These are phyloP conservation scores for Gila orcuttii DNA, from an alignment of 2,113 vertebrate species.

Conservation along the genomic window DNA sequence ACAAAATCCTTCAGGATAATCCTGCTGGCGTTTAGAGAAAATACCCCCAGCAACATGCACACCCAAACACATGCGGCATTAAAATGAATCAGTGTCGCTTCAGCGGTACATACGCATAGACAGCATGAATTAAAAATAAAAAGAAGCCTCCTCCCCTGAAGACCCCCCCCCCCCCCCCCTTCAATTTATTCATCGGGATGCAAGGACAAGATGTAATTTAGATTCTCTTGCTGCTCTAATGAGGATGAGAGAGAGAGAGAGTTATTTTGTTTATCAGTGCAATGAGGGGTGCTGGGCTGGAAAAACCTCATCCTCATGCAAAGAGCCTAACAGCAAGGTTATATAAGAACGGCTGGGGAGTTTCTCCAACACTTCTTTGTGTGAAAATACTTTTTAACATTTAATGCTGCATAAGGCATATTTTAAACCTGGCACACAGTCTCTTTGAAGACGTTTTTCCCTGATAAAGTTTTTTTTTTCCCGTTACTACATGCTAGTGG, in stretches of 20 bases:
- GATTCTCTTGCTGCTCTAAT: conserved; percentile 53
- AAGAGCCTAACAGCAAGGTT: conserved; percentile 47
- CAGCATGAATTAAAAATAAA: conserved; percentile 45
- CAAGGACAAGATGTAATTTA: conserved; percentile 54
- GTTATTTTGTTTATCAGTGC: conserved; percentile 43
- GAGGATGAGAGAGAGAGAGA: conserved; percentile 18
- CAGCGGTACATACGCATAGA: conserved; percentile 21
- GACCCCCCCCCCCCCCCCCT: conserved; percentile 10
- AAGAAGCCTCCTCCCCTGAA: conserved; percentile 13
- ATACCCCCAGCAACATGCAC: not conserved
- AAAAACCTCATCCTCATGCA: conserved; percentile 39
- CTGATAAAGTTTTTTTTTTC: not conserved
- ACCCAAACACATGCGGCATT: not conserved
- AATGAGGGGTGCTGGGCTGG: conserved; percentile 35
- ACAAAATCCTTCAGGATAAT: conserved; percentile 15
- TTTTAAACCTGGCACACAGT: conserved; percentile 22
- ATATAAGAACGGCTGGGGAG: conserved; percentile 37
- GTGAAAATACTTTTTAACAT: conserved; percentile 46
- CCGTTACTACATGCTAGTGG: not conserved
- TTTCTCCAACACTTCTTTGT: conserved; percentile 41
- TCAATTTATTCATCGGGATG: conserved; percentile 52
- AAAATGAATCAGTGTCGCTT: not conserved
- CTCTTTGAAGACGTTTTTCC: conserved; percentile 27
- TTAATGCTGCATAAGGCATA: conserved; percentile 38
- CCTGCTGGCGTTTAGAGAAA: not conserved